phyloP scores from a whole-genome alignment of 2,113 vertebrate genomes.

The Cinclus mexicanus region DNA sequence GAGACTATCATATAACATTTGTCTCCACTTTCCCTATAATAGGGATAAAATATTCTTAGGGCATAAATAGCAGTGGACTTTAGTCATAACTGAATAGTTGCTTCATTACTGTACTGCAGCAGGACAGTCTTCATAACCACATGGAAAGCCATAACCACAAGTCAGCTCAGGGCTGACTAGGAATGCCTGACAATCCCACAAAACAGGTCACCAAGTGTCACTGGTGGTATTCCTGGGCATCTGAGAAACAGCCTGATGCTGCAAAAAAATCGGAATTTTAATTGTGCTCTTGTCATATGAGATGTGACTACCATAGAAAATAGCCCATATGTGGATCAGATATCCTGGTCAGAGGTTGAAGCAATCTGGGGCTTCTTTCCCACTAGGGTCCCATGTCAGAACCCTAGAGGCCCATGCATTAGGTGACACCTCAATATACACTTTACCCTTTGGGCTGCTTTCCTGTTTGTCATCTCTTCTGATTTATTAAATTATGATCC shows the following conservation, averaged over 20 bases:
- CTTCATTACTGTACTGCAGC: neutral
- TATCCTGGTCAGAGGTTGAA: neutral
- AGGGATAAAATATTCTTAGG: neutral
- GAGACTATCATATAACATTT: neutral
- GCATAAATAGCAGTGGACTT: neutral
- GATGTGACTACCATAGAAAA: neutral
- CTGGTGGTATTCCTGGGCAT: neutral
- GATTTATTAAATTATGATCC: neutral
- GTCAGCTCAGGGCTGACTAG: neutral
- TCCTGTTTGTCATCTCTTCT: neutral
- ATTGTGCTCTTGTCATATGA: neutral
- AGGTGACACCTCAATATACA: neutral
- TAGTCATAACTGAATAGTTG: neutral
- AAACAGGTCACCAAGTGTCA: neutral
- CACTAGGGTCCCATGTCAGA: accelerated
- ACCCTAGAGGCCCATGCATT: accelerated
- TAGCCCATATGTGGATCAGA: neutral
- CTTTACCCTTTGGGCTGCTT: neutral
- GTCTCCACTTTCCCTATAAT: neutral
- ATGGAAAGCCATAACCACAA: neutral
- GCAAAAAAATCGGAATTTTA: neutral
- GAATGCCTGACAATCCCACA: neutral
- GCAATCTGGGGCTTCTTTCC: neutral
- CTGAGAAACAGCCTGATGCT: neutral
- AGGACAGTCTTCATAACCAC: neutral